Percentiles rank a stretch among this genome's conserved stretches.
Evolutionary conservation across 2,797 vertebrate species (phyloP).

Genomic region (Leptatherina wallacei): DNA sequence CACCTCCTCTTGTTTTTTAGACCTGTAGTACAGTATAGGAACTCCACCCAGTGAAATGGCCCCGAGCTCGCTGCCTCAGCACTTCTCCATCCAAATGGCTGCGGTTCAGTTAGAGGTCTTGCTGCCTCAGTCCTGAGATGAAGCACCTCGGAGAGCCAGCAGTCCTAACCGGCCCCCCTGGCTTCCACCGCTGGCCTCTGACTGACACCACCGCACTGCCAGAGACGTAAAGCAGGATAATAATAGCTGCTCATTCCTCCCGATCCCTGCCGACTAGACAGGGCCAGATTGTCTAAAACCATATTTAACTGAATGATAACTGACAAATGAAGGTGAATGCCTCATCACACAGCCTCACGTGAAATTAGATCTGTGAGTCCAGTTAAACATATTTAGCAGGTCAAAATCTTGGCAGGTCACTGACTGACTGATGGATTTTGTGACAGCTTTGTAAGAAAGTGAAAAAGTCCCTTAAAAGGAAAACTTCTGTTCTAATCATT

Average conservation of each 20-base stretch:
- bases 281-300: conserved; percentile 48
- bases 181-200: conserved; percentile 61
- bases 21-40: conserved; percentile 51
- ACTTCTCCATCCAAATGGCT: conserved; percentile 70
- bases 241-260: conserved; percentile 68
- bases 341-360: conserved; percentile 21
- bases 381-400: conserved; percentile 43
- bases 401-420: conserved; percentile 47
- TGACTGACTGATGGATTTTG: conserved; percentile 41
- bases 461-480: conserved; percentile 31
- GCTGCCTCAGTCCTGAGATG: conserved; percentile 67
- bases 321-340: conserved; percentile 61
- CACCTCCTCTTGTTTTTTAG: conserved; percentile 51
- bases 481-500: conserved; percentile 26
- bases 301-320: conserved; percentile 60
- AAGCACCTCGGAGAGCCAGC: conserved; percentile 72
- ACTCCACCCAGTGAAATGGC: conserved; percentile 66
- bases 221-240: conserved; percentile 73
- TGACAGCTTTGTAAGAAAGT: conserved; percentile 35
- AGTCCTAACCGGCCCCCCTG: conserved; percentile 57
- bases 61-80: conserved; percentile 70
- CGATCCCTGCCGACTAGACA: conserved; percentile 44
- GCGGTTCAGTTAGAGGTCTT: conserved; percentile 77
- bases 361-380: conserved; percentile 42
- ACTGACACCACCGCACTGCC: conserved; percentile 64